Conservation (phyloP, 2,888 invertebrate species). For the Andrena flavipes region DNA sequence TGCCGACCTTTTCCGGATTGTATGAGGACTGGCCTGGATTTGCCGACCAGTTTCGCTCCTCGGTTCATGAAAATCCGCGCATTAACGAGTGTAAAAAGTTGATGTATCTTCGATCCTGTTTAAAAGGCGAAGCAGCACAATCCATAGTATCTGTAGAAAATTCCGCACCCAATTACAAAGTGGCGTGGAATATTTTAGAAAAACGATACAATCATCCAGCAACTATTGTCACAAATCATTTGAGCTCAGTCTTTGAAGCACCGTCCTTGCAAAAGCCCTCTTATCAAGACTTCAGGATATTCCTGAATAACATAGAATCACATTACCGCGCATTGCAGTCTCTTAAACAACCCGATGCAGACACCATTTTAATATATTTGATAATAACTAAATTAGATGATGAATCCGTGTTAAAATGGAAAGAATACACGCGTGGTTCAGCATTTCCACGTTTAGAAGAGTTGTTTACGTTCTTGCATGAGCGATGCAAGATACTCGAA, state of each 20-base stretch:
- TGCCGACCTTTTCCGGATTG: too few relatives aligned
- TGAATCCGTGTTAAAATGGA: not conserved
- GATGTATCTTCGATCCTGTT: conserved; percentile 29
- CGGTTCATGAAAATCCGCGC: too few relatives aligned
- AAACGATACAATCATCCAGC: conserved; percentile 11
- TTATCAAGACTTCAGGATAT: not conserved
- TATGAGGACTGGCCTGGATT: too few relatives aligned
- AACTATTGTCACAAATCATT: conserved; percentile 7
- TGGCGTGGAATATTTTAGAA: conserved; percentile 21
- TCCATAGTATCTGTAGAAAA: conserved; percentile 10
- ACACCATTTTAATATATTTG: not conserved
- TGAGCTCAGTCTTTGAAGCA: not conserved
- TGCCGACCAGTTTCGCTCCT: too few relatives aligned
- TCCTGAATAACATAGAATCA: not conserved
- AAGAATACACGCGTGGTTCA: not conserved
- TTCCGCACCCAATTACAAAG: conserved; percentile 11
- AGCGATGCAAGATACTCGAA: not conserved
- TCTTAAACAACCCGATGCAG: not conserved
- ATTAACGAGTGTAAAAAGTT: not conserved
- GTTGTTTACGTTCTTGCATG: not conserved
- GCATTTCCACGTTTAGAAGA: not conserved
- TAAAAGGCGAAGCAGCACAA: not conserved
- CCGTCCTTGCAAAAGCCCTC: not conserved
- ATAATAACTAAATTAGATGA: not conserved
- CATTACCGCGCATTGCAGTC: not conserved